phyloP scores from a whole-genome alignment of 2,888 invertebrate genomes.

The Parnassius glacialis region DNA sequence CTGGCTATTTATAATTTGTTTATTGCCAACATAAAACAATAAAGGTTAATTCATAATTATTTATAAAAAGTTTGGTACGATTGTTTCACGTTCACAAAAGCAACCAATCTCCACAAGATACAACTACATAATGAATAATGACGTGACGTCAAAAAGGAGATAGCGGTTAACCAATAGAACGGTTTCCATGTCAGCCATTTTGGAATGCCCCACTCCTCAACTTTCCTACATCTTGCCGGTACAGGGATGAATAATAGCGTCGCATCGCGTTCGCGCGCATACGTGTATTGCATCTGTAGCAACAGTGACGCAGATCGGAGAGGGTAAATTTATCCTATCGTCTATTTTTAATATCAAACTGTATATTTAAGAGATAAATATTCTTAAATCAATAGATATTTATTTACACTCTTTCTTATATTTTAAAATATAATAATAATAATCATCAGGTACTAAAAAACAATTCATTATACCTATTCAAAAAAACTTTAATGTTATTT shows the following conservation, averaged over 20 bases:
- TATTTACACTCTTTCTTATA: too few species aligned
- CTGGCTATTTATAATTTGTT: not conserved
- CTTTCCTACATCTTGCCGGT: conserved; percentile 5
- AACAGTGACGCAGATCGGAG: too few species aligned
- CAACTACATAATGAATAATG: conserved; percentile 3
- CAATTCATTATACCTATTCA: too few species aligned
- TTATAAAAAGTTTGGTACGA: not conserved
- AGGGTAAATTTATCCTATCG: too few species aligned
- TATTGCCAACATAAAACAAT: too few species aligned
- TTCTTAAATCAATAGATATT: too few species aligned
- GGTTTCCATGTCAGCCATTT: conserved; percentile 12
- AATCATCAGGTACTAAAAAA: too few species aligned
- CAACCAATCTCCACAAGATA: conserved; percentile 12
- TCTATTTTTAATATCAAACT: too few species aligned
- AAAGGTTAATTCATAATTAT: not conserved
- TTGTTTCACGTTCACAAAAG: not conserved
- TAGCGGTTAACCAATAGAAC: conserved; percentile 19
- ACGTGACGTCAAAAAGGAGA: not conserved
- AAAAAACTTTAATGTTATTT: too few species aligned
- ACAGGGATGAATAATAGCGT: conserved; percentile 1
- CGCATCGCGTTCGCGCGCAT: not conserved
- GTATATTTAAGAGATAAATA: too few species aligned
- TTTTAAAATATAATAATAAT: too few species aligned
- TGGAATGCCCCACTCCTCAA: conserved; percentile 20
- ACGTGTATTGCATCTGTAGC: not conserved